Evolutionary conservation across 2,888 invertebrate genomes (phyloP).

Genomic region (Stenurella melanura): DNA sequence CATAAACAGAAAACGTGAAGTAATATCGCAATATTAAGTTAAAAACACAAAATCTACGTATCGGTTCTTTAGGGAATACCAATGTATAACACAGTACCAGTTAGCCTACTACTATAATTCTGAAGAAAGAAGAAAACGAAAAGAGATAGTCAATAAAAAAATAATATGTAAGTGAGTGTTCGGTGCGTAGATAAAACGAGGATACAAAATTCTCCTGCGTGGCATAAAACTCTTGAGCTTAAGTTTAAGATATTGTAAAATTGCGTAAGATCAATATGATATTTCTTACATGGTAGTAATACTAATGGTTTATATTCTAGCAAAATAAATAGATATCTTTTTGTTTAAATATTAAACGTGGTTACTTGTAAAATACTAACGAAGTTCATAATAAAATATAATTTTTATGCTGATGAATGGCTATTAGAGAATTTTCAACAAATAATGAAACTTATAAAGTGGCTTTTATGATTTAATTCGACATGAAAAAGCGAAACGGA

Average conservation of each 20-base stretch:
- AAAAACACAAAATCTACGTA: not conserved
- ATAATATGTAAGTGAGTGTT: not conserved
- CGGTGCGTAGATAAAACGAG: not conserved
- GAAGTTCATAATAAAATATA: not conserved
- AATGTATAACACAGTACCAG: not conserved
- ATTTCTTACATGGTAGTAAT: no score
- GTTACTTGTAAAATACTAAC: not conserved
- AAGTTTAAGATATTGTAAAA: no score
- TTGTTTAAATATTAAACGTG: no score
- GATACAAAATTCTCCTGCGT: not conserved
- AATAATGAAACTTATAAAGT: slow-evolving; percentile 28
- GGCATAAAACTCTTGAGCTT: not conserved
- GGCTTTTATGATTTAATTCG: slow-evolving; percentile 26
- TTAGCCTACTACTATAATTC: not conserved
- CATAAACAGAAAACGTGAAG: no score
- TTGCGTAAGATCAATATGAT: no score
- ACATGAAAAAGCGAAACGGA: slow-evolving; percentile 15
- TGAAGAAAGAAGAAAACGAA: not conserved
- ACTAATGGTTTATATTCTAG: no score
- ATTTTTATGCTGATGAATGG: not conserved
- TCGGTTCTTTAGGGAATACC: not conserved
- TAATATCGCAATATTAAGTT: not conserved
- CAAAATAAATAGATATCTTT: no score
- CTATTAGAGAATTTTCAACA: slow-evolving; percentile 4
- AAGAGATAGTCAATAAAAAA: not conserved